Conservation (phyloP, 2,113 vertebrate species). For the Quiscalus mexicanus region DNA sequence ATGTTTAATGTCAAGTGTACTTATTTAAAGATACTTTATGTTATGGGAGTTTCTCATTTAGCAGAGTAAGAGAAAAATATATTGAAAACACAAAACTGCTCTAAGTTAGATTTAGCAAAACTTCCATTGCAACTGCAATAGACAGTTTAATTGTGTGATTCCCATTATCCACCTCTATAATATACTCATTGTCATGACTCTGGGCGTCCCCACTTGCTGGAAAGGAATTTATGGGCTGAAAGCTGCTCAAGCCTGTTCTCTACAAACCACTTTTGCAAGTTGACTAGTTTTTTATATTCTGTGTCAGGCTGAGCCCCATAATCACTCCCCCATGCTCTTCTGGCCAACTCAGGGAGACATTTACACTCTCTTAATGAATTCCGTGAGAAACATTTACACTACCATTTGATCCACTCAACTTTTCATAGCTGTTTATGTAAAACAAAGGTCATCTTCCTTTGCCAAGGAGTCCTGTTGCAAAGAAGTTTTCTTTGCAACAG, state of each 20-base stretch:
- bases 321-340: not conserved
- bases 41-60: not conserved
- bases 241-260: not conserved
- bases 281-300: not conserved
- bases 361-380: not conserved
- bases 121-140: not conserved
- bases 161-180: not conserved
- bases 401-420: not conserved
- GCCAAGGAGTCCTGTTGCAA: not conserved
- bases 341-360: not conserved
- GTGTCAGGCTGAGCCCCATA: not conserved
- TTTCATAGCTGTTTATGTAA: not conserved
- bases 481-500: not conserved
- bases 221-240: not conserved
- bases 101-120: not conserved
- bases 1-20: not conserved
- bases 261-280: not conserved
- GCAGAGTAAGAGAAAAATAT: not conserved
- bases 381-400: not conserved
- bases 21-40: not conserved
- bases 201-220: fast-evolving
- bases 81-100: not conserved
- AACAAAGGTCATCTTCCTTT: not conserved
- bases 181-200: fast-evolving
- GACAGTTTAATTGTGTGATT: not conserved